phyloP scores from a whole-genome alignment of 30 jellyfish, hydroid and myxozoan species.

The Aurelia aurita complex sp. Pacific region DNA sequence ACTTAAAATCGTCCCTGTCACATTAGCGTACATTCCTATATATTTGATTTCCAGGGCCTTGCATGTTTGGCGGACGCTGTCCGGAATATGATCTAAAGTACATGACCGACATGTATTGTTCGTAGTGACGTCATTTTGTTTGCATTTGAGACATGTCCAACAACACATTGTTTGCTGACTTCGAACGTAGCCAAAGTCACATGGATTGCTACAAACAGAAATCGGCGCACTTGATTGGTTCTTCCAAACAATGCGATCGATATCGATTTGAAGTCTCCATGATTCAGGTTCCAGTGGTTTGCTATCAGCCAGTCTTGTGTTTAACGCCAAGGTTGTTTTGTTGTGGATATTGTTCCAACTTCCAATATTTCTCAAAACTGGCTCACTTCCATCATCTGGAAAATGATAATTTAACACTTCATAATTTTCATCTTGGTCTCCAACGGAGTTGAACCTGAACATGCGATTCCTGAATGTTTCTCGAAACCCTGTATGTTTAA shows the following conservation, averaged over 20 bases:
- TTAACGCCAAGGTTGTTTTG: neutral
- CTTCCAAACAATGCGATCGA: slow-evolving; percentile 35
- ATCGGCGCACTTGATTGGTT: slow-evolving; percentile 24
- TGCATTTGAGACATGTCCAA: slow-evolving; percentile 82
- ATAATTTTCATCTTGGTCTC: slow-evolving; percentile 55
- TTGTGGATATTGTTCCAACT: slow-evolving; percentile 26
- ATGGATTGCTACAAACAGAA: slow-evolving; percentile 78
- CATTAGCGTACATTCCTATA: neutral
- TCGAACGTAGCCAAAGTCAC: slow-evolving; percentile 41
- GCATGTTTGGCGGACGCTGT: slow-evolving; percentile 44
- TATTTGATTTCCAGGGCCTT: slow-evolving; percentile 33
- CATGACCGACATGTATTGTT: slow-evolving; percentile 81
- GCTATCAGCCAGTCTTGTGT: neutral
- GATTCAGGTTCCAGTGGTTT: slow-evolving; percentile 32
- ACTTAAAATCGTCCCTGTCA: slow-evolving; percentile 12
- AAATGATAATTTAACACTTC: slow-evolving; percentile 32
- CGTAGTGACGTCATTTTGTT: slow-evolving; percentile 32
- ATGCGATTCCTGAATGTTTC: slow-evolving; percentile 68
- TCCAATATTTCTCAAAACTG: slow-evolving; percentile 17
- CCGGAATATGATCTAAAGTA: slow-evolving; percentile 40
- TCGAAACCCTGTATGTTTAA: slow-evolving; percentile 17
- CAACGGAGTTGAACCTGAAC: slow-evolving; percentile 29
- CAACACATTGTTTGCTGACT: slow-evolving; percentile 50
- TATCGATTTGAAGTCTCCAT: slow-evolving; percentile 47
- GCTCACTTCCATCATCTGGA: neutral